Evolutionary conservation across 2,888 invertebrate species (phyloP).

Genomic region (Helleia helle): DNA sequence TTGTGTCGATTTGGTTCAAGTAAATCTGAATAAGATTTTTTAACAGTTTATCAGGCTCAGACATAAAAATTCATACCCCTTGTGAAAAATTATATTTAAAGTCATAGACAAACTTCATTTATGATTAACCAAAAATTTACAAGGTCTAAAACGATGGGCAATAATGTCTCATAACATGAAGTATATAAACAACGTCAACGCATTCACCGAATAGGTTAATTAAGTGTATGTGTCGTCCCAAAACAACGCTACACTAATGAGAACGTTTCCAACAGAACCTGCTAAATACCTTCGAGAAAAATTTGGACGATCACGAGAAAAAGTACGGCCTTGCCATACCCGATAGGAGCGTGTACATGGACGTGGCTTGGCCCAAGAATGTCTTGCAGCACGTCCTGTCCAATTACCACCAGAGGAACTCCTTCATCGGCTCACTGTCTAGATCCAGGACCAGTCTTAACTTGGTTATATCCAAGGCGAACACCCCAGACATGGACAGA

Average conservation of each 20-base stretch:
- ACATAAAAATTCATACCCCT: too few relatives aligned
- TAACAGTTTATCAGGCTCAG: too few relatives aligned
- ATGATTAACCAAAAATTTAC: too few relatives aligned
- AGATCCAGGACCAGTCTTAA: conserved; percentile 73
- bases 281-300: conserved; percentile 44
- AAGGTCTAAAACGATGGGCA: too few relatives aligned
- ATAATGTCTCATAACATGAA: background rate
- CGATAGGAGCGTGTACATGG: conserved; percentile 40
- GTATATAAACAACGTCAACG: background rate
- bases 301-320: conserved; percentile 61
- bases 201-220: conserved; percentile 10
- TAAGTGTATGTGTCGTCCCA: conserved; percentile 36
- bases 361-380: conserved; percentile 60
- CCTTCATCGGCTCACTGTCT: conserved; percentile 70
- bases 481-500: conserved; percentile 45
- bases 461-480: conserved; percentile 39
- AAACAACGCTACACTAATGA: conserved; percentile 24
- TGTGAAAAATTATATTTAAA: too few relatives aligned
- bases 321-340: conserved; percentile 53
- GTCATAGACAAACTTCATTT: too few relatives aligned
- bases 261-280: conserved; percentile 41
- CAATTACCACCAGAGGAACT: conserved; percentile 50
- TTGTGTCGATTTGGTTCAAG: too few relatives aligned
- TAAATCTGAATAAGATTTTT: too few relatives aligned
- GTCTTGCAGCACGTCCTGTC: conserved; percentile 53